Conservation (phyloP, 2,888 invertebrate species). For the Mythimna ferrago region DNA sequence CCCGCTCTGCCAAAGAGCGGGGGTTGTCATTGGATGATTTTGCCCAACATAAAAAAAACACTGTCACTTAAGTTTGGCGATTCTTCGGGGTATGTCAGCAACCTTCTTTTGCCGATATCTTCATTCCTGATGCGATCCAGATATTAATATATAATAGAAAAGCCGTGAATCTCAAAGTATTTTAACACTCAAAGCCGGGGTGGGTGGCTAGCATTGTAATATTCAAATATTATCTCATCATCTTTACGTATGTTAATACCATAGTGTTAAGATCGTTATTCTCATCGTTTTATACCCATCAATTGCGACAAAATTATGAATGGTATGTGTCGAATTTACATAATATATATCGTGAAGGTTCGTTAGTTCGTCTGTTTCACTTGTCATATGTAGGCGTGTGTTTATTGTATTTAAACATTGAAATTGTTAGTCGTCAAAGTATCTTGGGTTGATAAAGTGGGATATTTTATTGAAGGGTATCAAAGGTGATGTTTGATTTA, state of each 20-base stretch:
- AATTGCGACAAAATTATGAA: conserved; percentile 65
- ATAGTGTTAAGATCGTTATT: conserved; percentile 64
- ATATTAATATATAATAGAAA: too few species aligned
- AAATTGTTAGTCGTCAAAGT: conserved; percentile 38
- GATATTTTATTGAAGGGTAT: conserved; percentile 41
- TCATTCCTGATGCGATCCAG: too few species aligned
- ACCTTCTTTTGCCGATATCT: too few species aligned
- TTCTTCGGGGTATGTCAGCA: too few species aligned
- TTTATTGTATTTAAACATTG: conserved; percentile 51
- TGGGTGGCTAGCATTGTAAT: conserved; percentile 4
- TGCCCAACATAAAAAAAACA: too few species aligned
- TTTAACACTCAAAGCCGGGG: too few species aligned
- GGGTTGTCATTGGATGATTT: too few species aligned
- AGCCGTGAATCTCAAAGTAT: too few species aligned
- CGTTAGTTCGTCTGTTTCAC: conserved; percentile 64
- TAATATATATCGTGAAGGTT: conserved; percentile 66
- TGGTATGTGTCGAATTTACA: conserved; percentile 45
- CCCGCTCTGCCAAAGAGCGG: too few species aligned
- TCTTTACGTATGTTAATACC: conserved; percentile 53
- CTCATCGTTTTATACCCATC: conserved; percentile 65
- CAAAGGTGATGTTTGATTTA: conserved; percentile 49
- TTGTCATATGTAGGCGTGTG: conserved; percentile 47
- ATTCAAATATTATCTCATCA: conserved; percentile 36
- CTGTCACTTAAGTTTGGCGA: too few species aligned
- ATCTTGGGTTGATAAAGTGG: conserved; percentile 45